Conservation (phyloP, 2,888 invertebrate species). For the Campopleginae sp. region DNA sequence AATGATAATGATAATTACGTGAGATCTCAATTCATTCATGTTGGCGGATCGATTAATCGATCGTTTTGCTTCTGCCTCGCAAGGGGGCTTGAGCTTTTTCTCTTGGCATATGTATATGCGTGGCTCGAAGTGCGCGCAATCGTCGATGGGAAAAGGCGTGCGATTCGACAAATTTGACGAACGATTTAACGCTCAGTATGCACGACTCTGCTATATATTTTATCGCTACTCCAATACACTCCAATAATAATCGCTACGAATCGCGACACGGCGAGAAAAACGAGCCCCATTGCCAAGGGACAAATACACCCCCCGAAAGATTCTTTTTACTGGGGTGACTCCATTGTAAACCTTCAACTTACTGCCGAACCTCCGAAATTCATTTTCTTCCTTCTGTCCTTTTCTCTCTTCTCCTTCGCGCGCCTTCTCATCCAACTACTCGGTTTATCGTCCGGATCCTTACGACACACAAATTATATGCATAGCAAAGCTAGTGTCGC, state of each 20-base stretch:
- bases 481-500: conserved; percentile 42
- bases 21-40: conserved; percentile 36
- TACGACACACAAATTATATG: conserved; percentile 65
- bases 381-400: conserved; percentile 52
- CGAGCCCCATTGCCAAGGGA: conserved; percentile 32
- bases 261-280: conserved; percentile 49
- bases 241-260: conserved; percentile 62
- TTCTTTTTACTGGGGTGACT: conserved; percentile 54
- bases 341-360: conserved; percentile 13
- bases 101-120: background rate
- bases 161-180: conserved; percentile 64
- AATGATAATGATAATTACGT: conserved; percentile 46
- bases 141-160: conserved; percentile 30
- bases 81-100: no score
- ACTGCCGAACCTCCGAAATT: conserved; percentile 48
- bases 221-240: conserved; percentile 54
- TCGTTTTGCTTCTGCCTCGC: conserved; percentile 15
- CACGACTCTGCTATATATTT: conserved; percentile 54
- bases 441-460: conserved; percentile 67
- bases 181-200: conserved; percentile 69
- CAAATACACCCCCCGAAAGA: conserved; percentile 22
- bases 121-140: no score
- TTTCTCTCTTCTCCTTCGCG: conserved; percentile 30
- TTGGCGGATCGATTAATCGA: conserved; percentile 55
- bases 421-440: conserved; percentile 50